Evolutionary conservation across 37 sponge, comb jelly and placozoan genomes (phyloP), one percentile per base, ranked within the genome.

Genomic region (Beroe ovata): DNA sequence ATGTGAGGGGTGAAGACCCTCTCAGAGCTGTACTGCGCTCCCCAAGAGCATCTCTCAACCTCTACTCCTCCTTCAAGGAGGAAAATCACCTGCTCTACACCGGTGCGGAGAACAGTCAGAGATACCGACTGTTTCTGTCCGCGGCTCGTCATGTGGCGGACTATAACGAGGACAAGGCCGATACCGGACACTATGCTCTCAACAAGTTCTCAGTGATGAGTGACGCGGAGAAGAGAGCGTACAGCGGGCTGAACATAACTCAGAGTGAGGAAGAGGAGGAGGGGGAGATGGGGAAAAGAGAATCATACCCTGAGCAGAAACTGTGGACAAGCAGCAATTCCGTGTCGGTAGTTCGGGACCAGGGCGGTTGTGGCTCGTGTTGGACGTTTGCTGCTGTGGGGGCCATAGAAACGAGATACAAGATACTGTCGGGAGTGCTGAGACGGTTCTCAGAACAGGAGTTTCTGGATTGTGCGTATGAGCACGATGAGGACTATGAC

Each of bases 301-400:
- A 47, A 11, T 16, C 11, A 16, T 47, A 47, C 54, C 54, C 54
- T 47, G 54, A 47, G 11, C 6, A 77, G 22, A 25, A 26, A 4
- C 54, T 77, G 22, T 77, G 84, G 84, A 41, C 54, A 1, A 40
- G 41, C 28, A 14, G 4, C 8, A 54, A 35, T 14, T 6, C 22
- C 1, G 84, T 77, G 23, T 41, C 84, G 20, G 42, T 14, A 8
- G 84, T 77, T 3, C 26, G 21, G 47, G 33, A 77, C 54, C 84
- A 77, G 22, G 84, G 84, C 8, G 22, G 8, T 20, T 77, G 84
- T 40, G 84, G 84, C 18, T 40, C 47, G 4, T 77, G 84, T 29
- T 77, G 84, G 84, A 77, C 84, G 54, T 77, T 77, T 35, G 84
- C 36, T 19, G 47, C 84, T 4, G 84, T 77, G 8, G 84, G 84